These are phyloP conservation scores for Dermochelys coriacea DNA, from an alignment of 2,797 vertebrate genomes.

Conservation along the genomic window DNA sequence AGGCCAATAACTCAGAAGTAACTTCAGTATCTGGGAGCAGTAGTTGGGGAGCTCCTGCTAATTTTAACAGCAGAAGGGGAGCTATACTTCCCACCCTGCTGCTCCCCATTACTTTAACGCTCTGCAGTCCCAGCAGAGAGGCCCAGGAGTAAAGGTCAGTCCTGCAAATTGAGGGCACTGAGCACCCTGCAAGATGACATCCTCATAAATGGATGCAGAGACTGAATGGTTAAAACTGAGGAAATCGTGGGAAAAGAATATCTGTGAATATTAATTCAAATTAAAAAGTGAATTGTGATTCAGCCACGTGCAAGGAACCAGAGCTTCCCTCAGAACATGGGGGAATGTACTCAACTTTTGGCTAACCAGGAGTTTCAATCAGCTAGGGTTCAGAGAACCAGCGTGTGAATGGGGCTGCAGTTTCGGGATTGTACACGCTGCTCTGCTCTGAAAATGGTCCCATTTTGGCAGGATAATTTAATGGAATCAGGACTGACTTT, in stretches of 20 bases:
- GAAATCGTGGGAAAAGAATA: not conserved
- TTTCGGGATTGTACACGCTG: not conserved
- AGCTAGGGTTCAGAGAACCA: not conserved
- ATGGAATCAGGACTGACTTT: not conserved
- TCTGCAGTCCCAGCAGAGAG: not conserved
- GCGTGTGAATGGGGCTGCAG: not conserved
- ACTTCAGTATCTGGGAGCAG: not conserved
- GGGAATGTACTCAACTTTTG: too few species aligned
- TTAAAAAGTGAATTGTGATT: not conserved
- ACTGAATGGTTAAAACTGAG: not conserved
- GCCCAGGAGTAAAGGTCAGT: not conserved
- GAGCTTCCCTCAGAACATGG: not conserved
- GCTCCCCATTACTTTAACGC: not conserved
- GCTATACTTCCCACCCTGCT: not conserved
- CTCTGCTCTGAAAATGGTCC: not conserved
- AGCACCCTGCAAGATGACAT: not conserved
- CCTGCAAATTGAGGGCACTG: not conserved
- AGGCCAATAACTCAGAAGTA: not conserved
- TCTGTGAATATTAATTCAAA: not conserved
- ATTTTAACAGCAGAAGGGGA: not conserved
- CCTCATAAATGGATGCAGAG: not conserved
- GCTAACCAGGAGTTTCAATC: not conserved
- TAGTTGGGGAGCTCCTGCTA: not conserved
- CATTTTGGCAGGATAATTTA: not conserved
- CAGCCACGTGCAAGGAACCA: not conserved